Percentiles rank a stretch among this genome's conserved stretches.
phyloP scores from a whole-genome alignment of 2,888 invertebrate genomes.

The Lamellibrachia columna region DNA sequence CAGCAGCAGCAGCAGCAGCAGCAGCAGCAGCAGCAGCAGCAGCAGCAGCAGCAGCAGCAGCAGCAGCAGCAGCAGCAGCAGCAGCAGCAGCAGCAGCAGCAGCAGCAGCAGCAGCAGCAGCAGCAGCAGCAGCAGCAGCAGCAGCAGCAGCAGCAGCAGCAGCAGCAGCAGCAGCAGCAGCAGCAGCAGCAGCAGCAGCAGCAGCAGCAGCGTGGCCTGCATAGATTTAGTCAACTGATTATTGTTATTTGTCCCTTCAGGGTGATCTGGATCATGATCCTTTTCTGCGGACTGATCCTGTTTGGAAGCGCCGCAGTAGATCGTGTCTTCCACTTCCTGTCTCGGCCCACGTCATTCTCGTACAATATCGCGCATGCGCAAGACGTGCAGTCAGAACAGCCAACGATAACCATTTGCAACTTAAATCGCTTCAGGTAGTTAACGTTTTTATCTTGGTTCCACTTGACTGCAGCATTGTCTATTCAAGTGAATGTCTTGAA shows the following conservation, averaged over 20 bases:
- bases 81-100: neutral
- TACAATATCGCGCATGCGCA: neutral
- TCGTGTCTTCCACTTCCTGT: neutral
- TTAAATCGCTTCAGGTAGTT: neutral
- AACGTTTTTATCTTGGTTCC: neutral
- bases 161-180: neutral
- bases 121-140: neutral
- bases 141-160: neutral
- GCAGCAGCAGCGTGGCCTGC: neutral
- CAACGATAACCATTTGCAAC: neutral
- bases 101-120: neutral
- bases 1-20: conserved; percentile 13
- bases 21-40: neutral
- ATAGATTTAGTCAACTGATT: too few species aligned
- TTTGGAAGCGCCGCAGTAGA: neutral
- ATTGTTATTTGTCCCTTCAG: neutral
- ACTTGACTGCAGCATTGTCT: too few species aligned
- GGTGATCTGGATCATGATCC: neutral
- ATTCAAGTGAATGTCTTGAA: too few species aligned
- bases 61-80: neutral
- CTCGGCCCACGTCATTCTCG: neutral
- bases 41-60: neutral
- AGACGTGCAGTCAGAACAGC: neutral
- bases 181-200: neutral
- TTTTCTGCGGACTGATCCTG: neutral